Evolutionary conservation across 2,797 vertebrate genomes (phyloP).

Genomic region (Chanos chanos): DNA sequence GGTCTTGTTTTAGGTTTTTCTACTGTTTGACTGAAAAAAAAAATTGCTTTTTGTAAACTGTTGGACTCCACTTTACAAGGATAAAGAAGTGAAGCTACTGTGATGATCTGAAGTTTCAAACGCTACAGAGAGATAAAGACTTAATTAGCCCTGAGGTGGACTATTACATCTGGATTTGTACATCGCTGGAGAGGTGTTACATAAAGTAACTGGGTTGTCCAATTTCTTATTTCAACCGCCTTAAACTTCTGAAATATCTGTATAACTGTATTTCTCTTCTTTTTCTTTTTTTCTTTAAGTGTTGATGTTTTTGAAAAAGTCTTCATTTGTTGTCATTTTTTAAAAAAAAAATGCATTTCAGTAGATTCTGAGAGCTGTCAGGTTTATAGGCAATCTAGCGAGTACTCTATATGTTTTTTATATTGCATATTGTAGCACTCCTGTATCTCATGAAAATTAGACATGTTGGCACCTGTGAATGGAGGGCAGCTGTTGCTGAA

Average conservation of each 20-base stretch:
- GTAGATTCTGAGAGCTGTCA: constrained; percentile 70
- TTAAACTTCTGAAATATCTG: constrained; percentile 77
- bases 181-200: constrained; percentile 60
- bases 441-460: constrained; percentile 72
- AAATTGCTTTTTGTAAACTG: constrained; percentile 70
- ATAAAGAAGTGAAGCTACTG: constrained; percentile 44
- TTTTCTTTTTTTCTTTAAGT: constrained; percentile 65
- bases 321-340: constrained; percentile 69
- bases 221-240: constrained; percentile 77
- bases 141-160: constrained; percentile 65
- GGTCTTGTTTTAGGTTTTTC: constrained; percentile 58
- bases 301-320: constrained; percentile 70
- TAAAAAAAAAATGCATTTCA: constrained; percentile 66
- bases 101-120: constrained; percentile 37
- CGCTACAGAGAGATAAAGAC: constrained; percentile 64
- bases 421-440: constrained; percentile 84
- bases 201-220: constrained; percentile 61
- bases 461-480: constrained; percentile 69
- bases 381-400: constrained; percentile 74
- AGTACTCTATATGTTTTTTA: constrained; percentile 76
- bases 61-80: constrained; percentile 55
- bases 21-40: constrained; percentile 67
- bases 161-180: constrained; percentile 75
- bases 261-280: constrained; percentile 69
- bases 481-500: constrained; percentile 65